These are phyloP conservation scores for Sphaerodactylus townsendi DNA, from an alignment of 2,113 vertebrate species.

Conservation along the genomic window DNA sequence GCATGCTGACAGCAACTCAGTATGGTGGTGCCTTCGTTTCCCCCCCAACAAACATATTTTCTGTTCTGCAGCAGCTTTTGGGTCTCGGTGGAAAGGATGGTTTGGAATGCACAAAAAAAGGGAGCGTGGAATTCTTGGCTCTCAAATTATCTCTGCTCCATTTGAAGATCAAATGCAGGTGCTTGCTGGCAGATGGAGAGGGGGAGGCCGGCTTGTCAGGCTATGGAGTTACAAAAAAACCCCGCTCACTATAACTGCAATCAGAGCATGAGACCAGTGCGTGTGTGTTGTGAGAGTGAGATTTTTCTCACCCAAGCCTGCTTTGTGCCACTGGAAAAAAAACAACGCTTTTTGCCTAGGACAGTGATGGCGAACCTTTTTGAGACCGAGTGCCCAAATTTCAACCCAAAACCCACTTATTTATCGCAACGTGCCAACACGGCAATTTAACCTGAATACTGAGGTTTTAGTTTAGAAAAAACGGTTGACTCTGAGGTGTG, in stretches of 20 bases:
- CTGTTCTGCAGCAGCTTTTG: not conserved
- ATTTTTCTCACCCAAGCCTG: not conserved
- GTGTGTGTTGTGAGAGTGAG: no score
- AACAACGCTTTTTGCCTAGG: no score
- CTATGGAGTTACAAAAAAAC: not conserved
- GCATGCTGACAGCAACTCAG: not conserved
- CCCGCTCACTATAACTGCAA: no score
- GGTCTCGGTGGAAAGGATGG: not conserved
- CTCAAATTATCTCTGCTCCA: constrained; percentile 25
- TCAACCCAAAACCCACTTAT: no score
- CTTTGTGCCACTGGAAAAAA: not conserved
- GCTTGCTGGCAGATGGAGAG: not conserved
- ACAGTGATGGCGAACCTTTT: no score
- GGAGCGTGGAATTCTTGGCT: not conserved
- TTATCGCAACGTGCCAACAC: no score
- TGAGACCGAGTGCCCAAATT: no score
- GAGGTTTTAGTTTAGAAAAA: no score
- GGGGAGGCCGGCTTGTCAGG: not conserved
- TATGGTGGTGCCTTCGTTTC: not conserved
- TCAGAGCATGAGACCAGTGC: not conserved
- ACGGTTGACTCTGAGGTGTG: no score
- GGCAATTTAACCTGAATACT: no score
- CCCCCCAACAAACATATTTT: constrained; percentile 2
- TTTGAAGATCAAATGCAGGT: constrained; percentile 26
- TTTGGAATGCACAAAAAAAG: not conserved